Base-by-base conservation (phyloP, 2,797 vertebrate genomes). In the Brachyrhaphis roseni region DNA sequence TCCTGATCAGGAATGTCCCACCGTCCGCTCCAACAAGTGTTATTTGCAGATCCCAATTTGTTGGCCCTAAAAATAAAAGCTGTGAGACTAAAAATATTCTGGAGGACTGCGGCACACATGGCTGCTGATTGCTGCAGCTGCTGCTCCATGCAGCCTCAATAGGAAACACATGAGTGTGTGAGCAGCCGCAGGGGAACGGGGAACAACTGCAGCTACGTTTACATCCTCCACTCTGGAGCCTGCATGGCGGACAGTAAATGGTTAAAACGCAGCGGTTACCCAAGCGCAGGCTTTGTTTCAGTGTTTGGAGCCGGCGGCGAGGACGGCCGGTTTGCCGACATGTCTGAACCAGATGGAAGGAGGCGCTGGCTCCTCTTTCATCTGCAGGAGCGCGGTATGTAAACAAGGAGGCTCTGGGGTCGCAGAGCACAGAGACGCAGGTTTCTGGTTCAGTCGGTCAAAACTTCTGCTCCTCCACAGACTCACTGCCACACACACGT, bases 371-470 rank as follows among this genome's bases (percentile, higher is more conserved):
- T 90, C 77, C 70, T 64, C 91, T 94, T 94, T 95, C 92, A 95
- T 94, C 88, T 95, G 82, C 83, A 76, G 84, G 55, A 82, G 74
- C 85, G 79, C 31, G 86, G 91, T 91, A 96, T 95, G 95, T 95
- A 95, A 96, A 95, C 94, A 95, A 83, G 39, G 74, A 80, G 53
- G 41, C 84, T 79, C 76, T 46, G 77, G 26, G 13, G 66, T 23
- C 7, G 31, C 62, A 23, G 34, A 36, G 12, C 55, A 11, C 53
- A n/a, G 53, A 51, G 55, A 13, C 11, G 28, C 62, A 20, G 18
- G 8, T 68, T 68, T 68, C 20, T 68, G 18, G 64, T 26, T 68
- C 36, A 68, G 36, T 41, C 4, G 66, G 66, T 70, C 66, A 70
- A 43, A 39, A 34, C 34, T 41, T 41, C 66, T 43, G 66, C 34